Conservation (phyloP, 2,888 invertebrate species). For the Alitta virens region DNA sequence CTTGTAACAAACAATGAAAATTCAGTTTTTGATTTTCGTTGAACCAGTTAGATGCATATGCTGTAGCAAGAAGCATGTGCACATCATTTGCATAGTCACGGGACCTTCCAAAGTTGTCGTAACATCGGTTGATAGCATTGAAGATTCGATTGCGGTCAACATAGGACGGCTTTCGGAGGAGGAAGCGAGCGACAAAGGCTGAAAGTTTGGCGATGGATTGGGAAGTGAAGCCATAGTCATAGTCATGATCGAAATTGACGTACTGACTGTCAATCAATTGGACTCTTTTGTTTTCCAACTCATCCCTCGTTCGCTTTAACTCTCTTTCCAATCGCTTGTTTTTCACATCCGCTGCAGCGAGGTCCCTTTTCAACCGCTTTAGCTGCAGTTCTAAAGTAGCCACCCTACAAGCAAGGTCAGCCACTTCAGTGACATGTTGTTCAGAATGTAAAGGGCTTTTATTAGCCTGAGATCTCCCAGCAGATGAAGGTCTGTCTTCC, state of each 20-base stretch:
- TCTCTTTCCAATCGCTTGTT: constrained; percentile 43
- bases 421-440: constrained; percentile 25
- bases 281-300: constrained; percentile 36
- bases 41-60: constrained; percentile 52
- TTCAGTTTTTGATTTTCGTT: constrained; percentile 36
- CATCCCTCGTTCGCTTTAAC: constrained; percentile 37
- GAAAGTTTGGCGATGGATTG: constrained; percentile 43
- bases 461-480: background rate
- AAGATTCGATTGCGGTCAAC: constrained; percentile 43
- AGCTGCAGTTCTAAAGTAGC: constrained; percentile 43
- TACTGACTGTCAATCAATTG: constrained; percentile 35
- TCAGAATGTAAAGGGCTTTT: background rate
- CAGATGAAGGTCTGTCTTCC: background rate
- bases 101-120: constrained; percentile 40
- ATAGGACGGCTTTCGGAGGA: constrained; percentile 41
- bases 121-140: constrained; percentile 40
- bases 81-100: constrained; percentile 40
- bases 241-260: constrained; percentile 41
- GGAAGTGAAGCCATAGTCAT: constrained; percentile 43
- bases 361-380: constrained; percentile 39
- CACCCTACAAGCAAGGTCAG: constrained; percentile 40
- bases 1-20: constrained; percentile 45
- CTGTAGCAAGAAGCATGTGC: constrained; percentile 52
- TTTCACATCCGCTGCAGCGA: constrained; percentile 42
- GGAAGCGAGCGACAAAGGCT: constrained; percentile 39